A percentile compares a stretch with the other conserved stretches of the same genome.
These are phyloP conservation scores for Synanthedon andrenaeformis DNA, from an alignment of 2,888 invertebrate species.

Conservation along the genomic window DNA sequence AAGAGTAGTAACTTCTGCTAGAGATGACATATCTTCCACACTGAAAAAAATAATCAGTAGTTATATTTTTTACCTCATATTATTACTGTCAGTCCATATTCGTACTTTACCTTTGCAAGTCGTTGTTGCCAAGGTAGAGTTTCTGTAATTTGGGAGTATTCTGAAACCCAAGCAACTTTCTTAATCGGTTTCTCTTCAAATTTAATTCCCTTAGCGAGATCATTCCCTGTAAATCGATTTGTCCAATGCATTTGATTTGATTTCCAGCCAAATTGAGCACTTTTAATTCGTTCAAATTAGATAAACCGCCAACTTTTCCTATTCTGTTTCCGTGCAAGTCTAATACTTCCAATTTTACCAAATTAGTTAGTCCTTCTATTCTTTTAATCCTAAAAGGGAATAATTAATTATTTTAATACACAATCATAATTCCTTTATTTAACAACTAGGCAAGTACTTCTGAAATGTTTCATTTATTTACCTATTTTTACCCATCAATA, in stretches of 20 bases:
- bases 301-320: conserved; percentile 76
- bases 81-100: background rate
- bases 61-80: background rate
- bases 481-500: conserved; percentile 94
- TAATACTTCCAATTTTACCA: conserved; percentile 86
- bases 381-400: conserved; percentile 75
- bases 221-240: conserved; percentile 83
- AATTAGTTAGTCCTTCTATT: conserved; percentile 80
- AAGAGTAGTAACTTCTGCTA: conserved; percentile 81
- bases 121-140: conserved; percentile 86
- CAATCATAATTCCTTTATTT: background rate
- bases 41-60: conserved; percentile 44
- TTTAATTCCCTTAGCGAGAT: conserved; percentile 86
- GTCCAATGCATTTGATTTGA: conserved; percentile 82
- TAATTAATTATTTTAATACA: background rate
- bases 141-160: conserved; percentile 81
- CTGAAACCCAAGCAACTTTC: conserved; percentile 83
- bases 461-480: conserved; percentile 21
- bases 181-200: conserved; percentile 86
- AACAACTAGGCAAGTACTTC: too few relatives aligned
- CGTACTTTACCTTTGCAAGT: conserved; percentile 66
- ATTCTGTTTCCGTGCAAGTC: conserved; percentile 96
- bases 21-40: conserved; percentile 87
- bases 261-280: conserved; percentile 95
- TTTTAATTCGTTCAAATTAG: conserved; percentile 80